phyloP scores from a whole-genome alignment of 2,888 invertebrate genomes.

The Xanthia togata region DNA sequence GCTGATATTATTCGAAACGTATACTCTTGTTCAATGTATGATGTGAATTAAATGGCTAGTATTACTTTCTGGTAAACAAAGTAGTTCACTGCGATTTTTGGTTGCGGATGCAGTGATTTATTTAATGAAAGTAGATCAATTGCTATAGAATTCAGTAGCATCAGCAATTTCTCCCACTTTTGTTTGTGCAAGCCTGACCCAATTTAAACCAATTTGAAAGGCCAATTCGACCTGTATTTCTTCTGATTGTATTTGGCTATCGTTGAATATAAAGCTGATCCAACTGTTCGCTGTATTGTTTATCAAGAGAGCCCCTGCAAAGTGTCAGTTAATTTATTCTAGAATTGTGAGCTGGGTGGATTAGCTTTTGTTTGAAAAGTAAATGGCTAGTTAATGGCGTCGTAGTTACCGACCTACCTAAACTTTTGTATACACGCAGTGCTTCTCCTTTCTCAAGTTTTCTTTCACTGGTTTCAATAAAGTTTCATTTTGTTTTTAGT shows the following conservation, averaged over 20 bases:
- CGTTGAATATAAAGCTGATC: slow-evolving; percentile 83
- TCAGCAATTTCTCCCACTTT: slow-evolving; percentile 80
- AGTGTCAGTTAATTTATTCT: slow-evolving; percentile 67
- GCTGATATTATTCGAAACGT: slow-evolving; percentile 51
- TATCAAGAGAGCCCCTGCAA: slow-evolving; percentile 61
- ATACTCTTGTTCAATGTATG: slow-evolving; percentile 40
- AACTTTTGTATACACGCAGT: slow-evolving; percentile 18
- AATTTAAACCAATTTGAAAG: slow-evolving; percentile 87
- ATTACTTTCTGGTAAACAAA: slow-evolving; percentile 52
- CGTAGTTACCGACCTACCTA: not conserved
- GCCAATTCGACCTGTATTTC: slow-evolving; percentile 86
- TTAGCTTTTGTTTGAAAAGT: slow-evolving; percentile 50
- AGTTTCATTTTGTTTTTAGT: slow-evolving; percentile 12
- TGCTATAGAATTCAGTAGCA: slow-evolving; percentile 72
- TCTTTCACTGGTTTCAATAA: not conserved
- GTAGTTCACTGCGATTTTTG: slow-evolving; percentile 62
- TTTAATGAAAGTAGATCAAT: slow-evolving; percentile 77
- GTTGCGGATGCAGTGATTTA: slow-evolving; percentile 69
- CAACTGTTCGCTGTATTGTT: slow-evolving; percentile 75
- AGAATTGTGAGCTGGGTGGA: slow-evolving; percentile 55
- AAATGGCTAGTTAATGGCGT: slow-evolving; percentile 44
- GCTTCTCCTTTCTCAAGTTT: slow-evolving; percentile 12
- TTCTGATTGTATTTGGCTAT: slow-evolving; percentile 84
- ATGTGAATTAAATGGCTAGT: slow-evolving; percentile 46
- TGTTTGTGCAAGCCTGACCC: slow-evolving; percentile 87